A percentile compares a stretch with the other conserved stretches of the same genome.
Evolutionary conservation across 2,797 vertebrate species (phyloP).

Genomic region (Gymnothorax javanicus): DNA sequence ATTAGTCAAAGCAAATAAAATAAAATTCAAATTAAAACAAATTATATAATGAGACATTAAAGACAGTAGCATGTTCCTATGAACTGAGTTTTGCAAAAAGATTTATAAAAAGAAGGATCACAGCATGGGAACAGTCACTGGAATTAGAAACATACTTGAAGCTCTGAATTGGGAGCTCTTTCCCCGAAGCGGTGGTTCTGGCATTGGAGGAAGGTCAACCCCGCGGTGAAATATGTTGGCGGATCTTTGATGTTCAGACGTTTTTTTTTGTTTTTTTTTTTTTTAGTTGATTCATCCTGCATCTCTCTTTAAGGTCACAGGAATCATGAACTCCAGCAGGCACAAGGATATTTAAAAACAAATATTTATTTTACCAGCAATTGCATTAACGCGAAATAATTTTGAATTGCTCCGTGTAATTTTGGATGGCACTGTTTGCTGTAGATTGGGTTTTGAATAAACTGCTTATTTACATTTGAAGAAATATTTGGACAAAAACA

Average conservation of each 20-base stretch:
- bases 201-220: neutral
- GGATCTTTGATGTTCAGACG: neutral
- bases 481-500: neutral
- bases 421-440: too few species aligned
- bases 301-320: neutral
- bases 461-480: neutral
- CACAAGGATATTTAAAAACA: neutral
- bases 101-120: neutral
- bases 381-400: neutral
- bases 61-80: neutral
- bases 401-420: too few species aligned
- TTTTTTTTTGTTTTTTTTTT: neutral
- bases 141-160: too few species aligned
- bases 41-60: neutral
- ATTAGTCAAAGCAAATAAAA: neutral
- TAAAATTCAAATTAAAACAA: neutral
- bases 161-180: neutral
- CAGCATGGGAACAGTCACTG: neutral
- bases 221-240: neutral
- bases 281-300: neutral
- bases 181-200: neutral
- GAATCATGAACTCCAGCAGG: neutral
- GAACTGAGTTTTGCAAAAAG: neutral
- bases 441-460: neutral
- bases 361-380: neutral